These are phyloP conservation scores for Pissodes strobi DNA, from an alignment of 1,140 invertebrate species.

Conservation along the genomic window DNA sequence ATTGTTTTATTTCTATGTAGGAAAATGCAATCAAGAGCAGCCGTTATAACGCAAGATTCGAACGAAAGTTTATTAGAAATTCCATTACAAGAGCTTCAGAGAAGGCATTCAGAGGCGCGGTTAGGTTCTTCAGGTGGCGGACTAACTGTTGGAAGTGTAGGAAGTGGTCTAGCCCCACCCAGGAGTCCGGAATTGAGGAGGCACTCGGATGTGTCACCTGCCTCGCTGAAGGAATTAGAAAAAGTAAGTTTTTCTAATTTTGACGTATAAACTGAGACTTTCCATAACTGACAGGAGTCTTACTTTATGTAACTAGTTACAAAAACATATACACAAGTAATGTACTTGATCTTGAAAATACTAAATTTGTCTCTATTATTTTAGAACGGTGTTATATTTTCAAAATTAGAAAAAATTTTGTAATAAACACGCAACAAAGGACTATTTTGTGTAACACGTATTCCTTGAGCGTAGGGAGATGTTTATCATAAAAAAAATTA, in stretches of 20 bases:
- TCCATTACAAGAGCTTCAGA: slow-evolving; percentile 73
- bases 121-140: slow-evolving; percentile 63
- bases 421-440: too few species aligned
- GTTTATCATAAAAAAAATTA: too few species aligned
- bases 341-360: too few species aligned
- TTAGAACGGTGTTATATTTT: too few species aligned
- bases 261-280: not conserved
- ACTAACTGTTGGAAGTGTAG: slow-evolving; percentile 53
- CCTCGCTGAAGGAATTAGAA: slow-evolving; percentile 81
- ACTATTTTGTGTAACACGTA: too few species aligned
- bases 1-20: slow-evolving; percentile 57
- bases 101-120: slow-evolving; percentile 78
- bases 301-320: too few species aligned
- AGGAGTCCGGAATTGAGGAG: slow-evolving; percentile 75
- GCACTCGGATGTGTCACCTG: slow-evolving; percentile 82
- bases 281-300: too few species aligned
- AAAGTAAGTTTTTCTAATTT: slow-evolving; percentile 61
- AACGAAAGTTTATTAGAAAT: slow-evolving; percentile 79
- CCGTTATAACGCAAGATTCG: slow-evolving; percentile 69
- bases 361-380: too few species aligned
- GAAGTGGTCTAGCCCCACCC: slow-evolving; percentile 70
- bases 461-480: too few species aligned
- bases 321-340: too few species aligned
- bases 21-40: slow-evolving; percentile 74
- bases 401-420: too few species aligned